These are phyloP conservation scores for Tragelaphus imberbis DNA, from an alignment of 2,113 vertebrate species.

Conservation along the genomic window DNA sequence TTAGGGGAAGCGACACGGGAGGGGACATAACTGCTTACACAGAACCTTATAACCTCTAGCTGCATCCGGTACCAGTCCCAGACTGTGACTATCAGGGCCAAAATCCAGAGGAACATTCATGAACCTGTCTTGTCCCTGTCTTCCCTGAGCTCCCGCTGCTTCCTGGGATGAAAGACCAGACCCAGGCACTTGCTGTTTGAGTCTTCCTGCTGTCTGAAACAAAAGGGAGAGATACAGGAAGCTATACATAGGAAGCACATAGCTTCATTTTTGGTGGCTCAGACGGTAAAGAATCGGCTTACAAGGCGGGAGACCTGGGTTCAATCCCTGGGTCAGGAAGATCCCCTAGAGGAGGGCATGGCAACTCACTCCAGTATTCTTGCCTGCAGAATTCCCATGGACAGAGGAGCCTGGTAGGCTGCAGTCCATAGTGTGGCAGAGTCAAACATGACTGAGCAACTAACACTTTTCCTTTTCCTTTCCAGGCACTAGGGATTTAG, in stretches of 20 bases:
- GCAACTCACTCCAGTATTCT: neutral
- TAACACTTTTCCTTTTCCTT: neutral
- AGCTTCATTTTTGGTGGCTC: neutral
- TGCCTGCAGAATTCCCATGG: neutral
- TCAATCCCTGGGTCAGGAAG: neutral
- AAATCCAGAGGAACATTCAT: neutral
- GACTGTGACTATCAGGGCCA: neutral
- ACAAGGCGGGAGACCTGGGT: neutral
- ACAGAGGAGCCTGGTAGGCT: neutral
- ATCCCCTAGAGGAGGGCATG: neutral
- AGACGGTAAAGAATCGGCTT: neutral
- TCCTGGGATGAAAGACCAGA: neutral
- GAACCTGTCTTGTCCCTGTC: neutral
- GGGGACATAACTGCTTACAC: neutral
- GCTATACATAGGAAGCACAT: neutral
- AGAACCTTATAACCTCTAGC: neutral
- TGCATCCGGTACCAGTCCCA: neutral
- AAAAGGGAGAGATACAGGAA: neutral
- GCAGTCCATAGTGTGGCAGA: neutral
- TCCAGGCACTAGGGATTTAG: neutral
- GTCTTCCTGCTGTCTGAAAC: neutral
- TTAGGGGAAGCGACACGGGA: accelerated
- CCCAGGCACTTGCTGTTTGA: neutral
- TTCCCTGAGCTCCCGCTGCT: neutral
- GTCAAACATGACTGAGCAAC: neutral